These are phyloP conservation scores for Poecilia gillii DNA, from an alignment of 2,797 vertebrate genomes.

Conservation along the genomic window DNA sequence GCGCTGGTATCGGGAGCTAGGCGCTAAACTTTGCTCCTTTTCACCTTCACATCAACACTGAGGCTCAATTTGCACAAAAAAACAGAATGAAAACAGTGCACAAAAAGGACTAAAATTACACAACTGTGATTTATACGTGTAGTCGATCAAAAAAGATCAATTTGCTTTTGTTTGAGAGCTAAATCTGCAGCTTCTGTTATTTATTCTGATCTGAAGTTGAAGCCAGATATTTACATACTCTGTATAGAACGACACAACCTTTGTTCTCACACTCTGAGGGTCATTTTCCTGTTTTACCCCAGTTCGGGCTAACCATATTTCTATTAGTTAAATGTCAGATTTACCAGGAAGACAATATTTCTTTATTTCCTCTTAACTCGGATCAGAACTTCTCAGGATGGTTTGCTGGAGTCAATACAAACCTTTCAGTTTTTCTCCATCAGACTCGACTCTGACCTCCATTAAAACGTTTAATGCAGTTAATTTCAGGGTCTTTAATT, in stretches of 20 bases:
- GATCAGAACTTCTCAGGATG: neutral
- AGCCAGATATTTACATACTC: conserved; percentile 25
- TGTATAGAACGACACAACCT: neutral
- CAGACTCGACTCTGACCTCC: neutral
- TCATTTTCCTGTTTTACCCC: neutral
- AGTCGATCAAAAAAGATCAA: conserved; percentile 28
- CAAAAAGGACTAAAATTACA: conserved; percentile 59
- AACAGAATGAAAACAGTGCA: conserved; percentile 36
- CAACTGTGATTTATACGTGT: conserved; percentile 60
- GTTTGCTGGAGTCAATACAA: neutral
- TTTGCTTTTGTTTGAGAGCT: conserved; percentile 53
- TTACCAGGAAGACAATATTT: neutral
- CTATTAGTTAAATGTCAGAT: neutral
- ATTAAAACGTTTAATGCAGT: too few relatives aligned
- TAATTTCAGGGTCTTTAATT: too few relatives aligned
- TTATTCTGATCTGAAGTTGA: conserved; percentile 40
- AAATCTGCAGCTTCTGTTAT: conserved; percentile 58
- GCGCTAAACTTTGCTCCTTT: conserved; percentile 35
- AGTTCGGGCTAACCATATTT: neutral
- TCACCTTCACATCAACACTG: conserved; percentile 55
- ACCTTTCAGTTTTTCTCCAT: neutral
- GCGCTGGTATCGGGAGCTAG: neutral
- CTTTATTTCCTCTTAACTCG: too few relatives aligned
- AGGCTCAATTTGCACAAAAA: conserved; percentile 59
- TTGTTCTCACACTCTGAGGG: neutral